Evolutionary conservation across 2,797 vertebrate species (phyloP).

Genomic region (Pristis pectinata): DNA sequence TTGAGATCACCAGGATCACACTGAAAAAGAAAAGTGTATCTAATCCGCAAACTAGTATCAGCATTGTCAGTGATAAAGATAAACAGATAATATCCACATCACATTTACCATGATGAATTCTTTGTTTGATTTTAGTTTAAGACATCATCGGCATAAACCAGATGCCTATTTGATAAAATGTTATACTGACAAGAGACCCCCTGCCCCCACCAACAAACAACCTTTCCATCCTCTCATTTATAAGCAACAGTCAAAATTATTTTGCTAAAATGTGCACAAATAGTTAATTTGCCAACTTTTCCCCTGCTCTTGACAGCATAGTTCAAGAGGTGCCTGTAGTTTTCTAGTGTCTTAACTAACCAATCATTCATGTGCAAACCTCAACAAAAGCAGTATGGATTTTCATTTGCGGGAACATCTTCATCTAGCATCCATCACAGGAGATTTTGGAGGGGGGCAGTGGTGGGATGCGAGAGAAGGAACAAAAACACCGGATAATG

Average conservation of each 20-base stretch:
- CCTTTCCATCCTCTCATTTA: too few relatives aligned
- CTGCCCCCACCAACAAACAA: too few relatives aligned
- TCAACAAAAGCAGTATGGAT: neutral
- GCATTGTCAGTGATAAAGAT: constrained; percentile 19
- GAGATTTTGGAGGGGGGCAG: too few relatives aligned
- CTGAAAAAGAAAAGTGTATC: constrained; percentile 35
- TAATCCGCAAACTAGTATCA: constrained; percentile 26
- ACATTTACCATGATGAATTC: neutral
- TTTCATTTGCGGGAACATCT: neutral
- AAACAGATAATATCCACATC: neutral
- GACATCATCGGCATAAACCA: too few relatives aligned
- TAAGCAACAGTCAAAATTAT: too few relatives aligned
- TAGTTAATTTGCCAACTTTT: neutral
- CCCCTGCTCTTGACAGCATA: neutral
- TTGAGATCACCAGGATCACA: constrained; percentile 35
- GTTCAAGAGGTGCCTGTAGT: neutral
- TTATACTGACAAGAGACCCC: too few relatives aligned
- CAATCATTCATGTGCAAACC: neutral
- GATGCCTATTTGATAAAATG: too few relatives aligned
- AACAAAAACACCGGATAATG: neutral
- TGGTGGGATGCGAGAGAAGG: too few relatives aligned
- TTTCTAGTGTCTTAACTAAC: neutral
- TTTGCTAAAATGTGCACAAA: too few relatives aligned
- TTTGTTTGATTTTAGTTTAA: neutral
- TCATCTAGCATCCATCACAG: neutral